Percentiles rank a stretch among this genome's conserved stretches.
Evolutionary conservation across 2,113 vertebrate species (phyloP).

Genomic region (Trematomus loennbergii): DNA sequence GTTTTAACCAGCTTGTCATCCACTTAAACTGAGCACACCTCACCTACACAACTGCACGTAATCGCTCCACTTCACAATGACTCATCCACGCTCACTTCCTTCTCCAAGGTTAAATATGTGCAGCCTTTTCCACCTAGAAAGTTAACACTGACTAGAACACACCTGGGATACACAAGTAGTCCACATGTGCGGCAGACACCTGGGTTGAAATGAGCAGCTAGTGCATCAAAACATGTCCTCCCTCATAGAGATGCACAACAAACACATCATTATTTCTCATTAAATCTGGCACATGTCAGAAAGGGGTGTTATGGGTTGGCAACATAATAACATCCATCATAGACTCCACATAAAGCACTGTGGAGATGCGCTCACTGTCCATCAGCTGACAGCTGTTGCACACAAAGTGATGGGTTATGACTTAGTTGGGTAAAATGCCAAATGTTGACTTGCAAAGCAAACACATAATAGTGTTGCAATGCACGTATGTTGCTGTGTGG

Average conservation of each 20-base stretch:
- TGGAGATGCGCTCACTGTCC: conserved; percentile 23
- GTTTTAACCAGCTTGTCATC: conserved; percentile 35
- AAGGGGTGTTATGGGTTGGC: conserved; percentile 61
- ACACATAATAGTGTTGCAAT: background rate
- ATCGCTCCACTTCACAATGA: conserved; percentile 39
- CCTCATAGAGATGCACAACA: conserved; percentile 30
- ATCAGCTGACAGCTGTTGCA: conserved; percentile 32
- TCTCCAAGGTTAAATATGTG: conserved; percentile 33
- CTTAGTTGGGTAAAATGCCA: background rate
- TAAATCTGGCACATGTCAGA: conserved; percentile 48
- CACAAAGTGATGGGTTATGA: background rate
- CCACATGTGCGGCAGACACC: conserved; percentile 39
- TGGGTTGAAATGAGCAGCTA: conserved; percentile 52
- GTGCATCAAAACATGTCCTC: conserved; percentile 70
- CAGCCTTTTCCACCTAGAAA: conserved; percentile 6
- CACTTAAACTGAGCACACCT: conserved; percentile 46
- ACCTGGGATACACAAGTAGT: conserved; percentile 3
- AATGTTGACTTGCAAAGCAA: conserved; percentile 7
- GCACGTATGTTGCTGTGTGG: background rate
- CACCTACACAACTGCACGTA: conserved; percentile 48
- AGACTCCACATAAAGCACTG: conserved; percentile 36
- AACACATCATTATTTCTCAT: conserved; percentile 63
- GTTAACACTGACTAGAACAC: background rate
- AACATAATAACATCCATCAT: conserved; percentile 48
- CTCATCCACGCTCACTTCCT: conserved; percentile 34